phyloP scores from a whole-genome alignment of 2,113 vertebrate species.

The Dissostichus mawsoni region DNA sequence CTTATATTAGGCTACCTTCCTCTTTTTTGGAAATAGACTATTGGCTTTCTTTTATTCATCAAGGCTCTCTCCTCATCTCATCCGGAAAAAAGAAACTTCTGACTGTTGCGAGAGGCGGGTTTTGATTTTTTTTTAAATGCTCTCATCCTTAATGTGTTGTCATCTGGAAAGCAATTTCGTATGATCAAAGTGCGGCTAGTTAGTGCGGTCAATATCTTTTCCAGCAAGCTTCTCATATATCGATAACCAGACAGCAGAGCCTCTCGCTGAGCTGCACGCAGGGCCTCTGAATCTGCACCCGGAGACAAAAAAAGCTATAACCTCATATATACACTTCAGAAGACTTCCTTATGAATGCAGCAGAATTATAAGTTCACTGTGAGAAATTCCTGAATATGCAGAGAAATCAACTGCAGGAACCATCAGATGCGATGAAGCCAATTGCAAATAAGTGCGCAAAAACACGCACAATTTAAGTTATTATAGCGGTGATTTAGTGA shows the following conservation, averaged over 20 bases:
- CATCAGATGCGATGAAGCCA: conserved; percentile 14
- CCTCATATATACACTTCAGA: conserved; percentile 9
- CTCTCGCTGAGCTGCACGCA: conserved; percentile 64
- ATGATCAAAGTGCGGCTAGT: conserved; percentile 80
- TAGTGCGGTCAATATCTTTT: conserved; percentile 78
- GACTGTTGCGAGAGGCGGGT: conserved; percentile 56
- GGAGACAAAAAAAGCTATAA: conserved; percentile 1
- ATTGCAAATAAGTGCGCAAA: background rate
- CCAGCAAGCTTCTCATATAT: conserved; percentile 71
- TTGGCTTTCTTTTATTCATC: conserved; percentile 50
- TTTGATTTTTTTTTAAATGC: conserved; percentile 67
- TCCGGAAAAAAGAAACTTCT: conserved; percentile 60
- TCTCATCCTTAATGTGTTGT: conserved; percentile 76
- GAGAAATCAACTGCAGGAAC: background rate
- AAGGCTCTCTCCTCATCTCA: conserved; percentile 48
- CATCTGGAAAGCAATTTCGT: conserved; percentile 75
- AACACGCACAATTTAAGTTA: conserved; percentile 29
- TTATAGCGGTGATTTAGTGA: background rate
- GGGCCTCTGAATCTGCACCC: conserved; percentile 42
- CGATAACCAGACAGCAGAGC: conserved; percentile 71
- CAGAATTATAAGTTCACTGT: background rate
- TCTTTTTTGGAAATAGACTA: conserved; percentile 16
- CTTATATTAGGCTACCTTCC: background rate
- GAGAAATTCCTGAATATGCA: background rate
- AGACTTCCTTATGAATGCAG: background rate